Percentiles rank a stretch among this genome's conserved stretches.
Conservation (phyloP, 1,140 invertebrate genomes). For the Sycobia sp. region DNA sequence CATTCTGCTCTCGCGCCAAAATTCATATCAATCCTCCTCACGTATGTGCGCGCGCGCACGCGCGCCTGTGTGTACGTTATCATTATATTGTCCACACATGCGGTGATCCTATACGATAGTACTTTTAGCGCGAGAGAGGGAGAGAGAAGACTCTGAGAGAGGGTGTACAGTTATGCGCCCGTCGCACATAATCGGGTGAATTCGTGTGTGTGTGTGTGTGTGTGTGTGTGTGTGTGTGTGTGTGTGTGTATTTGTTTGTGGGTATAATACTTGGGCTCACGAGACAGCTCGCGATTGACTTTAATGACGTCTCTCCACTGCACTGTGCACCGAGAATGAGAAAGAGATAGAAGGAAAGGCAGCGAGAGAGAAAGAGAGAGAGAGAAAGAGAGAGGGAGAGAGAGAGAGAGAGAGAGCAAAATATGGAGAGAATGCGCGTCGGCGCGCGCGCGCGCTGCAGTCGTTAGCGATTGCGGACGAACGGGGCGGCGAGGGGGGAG, state of each 20-base stretch:
- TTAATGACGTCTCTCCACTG: conserved; percentile 30
- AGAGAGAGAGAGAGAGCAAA: conserved; percentile 1
- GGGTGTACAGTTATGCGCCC: conserved; percentile 5
- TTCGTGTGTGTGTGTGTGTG: not conserved
- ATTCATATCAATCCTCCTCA: conserved; percentile 15
- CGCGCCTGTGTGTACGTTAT: too few species aligned
- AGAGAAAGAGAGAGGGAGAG: not conserved
- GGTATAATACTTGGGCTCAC: too few species aligned
- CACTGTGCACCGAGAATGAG: too few species aligned
- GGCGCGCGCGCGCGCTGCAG: conserved; percentile 7
- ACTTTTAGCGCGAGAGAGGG: too few species aligned
- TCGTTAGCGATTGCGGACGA: conserved; percentile 18
- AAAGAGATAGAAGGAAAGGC: conserved; percentile 1
- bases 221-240: too few species aligned
- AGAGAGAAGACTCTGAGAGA: too few species aligned
- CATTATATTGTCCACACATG: not conserved
- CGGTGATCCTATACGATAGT: conserved; percentile 10
- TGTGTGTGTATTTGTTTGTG: too few species aligned
- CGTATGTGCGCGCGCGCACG: too few species aligned
- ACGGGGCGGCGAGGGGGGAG: not conserved
- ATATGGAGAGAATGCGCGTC: not conserved
- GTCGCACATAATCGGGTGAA: conserved; percentile 16
- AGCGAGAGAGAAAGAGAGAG: not conserved
- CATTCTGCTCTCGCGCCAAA: not conserved
- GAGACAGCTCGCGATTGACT: conserved; percentile 28